These are phyloP conservation scores for Frankliniella fusca DNA, from an alignment of 2,888 invertebrate genomes.

Conservation along the genomic window DNA sequence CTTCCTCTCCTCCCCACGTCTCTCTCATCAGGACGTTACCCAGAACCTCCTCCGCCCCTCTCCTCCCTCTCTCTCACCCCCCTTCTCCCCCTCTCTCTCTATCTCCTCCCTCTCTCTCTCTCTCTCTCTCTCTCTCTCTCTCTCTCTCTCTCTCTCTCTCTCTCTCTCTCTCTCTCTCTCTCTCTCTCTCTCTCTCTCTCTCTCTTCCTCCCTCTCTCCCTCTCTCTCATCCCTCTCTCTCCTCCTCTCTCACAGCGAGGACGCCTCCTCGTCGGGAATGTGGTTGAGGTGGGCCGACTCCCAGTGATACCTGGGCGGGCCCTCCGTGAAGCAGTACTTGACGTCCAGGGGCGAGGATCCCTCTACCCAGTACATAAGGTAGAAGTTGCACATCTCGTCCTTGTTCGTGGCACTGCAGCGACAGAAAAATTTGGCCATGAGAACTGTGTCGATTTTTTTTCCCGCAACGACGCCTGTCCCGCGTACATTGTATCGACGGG, in stretches of 20 bases:
- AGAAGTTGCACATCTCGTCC: constrained; percentile 96
- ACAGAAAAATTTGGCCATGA: constrained; percentile 4
- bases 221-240: no score
- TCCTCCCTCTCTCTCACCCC: no score
- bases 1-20: neutral
- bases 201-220: no score
- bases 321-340: constrained; percentile 78
- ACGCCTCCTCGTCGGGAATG: constrained; percentile 71
- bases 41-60: no score
- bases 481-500: no score
- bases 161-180: no score
- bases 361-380: constrained; percentile 88
- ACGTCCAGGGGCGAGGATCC: constrained; percentile 66
- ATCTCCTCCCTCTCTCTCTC: no score
- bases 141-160: no score
- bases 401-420: constrained; percentile 67
- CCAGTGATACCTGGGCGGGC: constrained; percentile 86
- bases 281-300: constrained; percentile 60
- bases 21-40: neutral
- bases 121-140: no score
- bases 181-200: no score
- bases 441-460: neutral
- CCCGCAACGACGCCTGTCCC: no score
- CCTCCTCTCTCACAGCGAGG: constrained; percentile 47
- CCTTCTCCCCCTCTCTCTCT: no score